Base-by-base conservation (phyloP, 1,140 invertebrate species). In the Armadillidium nasatum region DNA sequence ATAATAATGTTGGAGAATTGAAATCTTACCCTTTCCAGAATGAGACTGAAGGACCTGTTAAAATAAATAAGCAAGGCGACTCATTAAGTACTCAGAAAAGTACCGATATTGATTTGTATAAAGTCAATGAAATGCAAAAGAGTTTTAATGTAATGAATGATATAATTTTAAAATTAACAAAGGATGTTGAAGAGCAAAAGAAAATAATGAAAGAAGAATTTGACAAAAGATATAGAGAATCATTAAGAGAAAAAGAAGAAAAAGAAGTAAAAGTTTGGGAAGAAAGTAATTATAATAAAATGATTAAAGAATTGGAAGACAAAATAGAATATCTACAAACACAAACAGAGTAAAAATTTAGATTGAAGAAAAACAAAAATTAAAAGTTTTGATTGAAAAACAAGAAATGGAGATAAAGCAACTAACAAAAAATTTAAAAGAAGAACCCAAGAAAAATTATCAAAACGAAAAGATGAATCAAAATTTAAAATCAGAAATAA, bases 131-230 rank as follows among this genome's bases (percentile, higher is more conserved):
- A 66, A 76, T 78, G 50, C 74, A 78, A 43, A 73, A 68, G 46
- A 78, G 75, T 45, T 78, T 73, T 21, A 69, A 76, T 68, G 43
- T 66, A 0, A 75, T 78, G 77, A 76, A 76, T 73, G 74, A 78
- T 46, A 78, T 75, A 68, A 73, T 78, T 43, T n/a, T 43, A 9
- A 72, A 54, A 13, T 54, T 78, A 3, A 22, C 75, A 15, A 72
- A 33, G 68, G 74, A 78, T 21, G 60, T 78, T 44, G 77, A 78
- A 71, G 71, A 75, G 21, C 77, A 78, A 45, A 78, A 78, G 60
- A 69, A 50, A 23, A 70, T 66, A 9, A 45, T 78, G 11, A 74
- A 78, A 66, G 60, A 21, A 70, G 77, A 78, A 68, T 72, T 73
- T 77, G 74, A 66, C 46, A 79, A 23, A 67, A 76, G 71, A 60